Base-by-base conservation (phyloP, 1,140 invertebrate genomes). In the Condylostylus longicornis region DNA sequence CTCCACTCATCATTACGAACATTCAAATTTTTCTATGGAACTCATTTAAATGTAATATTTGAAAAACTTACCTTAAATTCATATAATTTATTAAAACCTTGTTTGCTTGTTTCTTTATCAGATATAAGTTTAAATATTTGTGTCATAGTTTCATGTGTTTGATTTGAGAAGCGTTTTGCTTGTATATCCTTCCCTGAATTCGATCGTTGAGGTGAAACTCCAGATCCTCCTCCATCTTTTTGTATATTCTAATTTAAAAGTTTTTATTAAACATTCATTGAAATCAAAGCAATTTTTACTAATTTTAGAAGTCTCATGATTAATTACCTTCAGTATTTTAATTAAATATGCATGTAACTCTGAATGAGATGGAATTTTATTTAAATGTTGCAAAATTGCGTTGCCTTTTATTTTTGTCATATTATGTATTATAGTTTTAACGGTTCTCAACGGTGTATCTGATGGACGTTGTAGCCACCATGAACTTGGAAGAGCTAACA, bases 61-160 rank as follows among this genome's bases (percentile, higher is more conserved):
- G 14, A 25, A 3, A 1, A 32, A 42, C 31, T 5, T 33, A 69
- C 68, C 53, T 67, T 60, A 52, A 94, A 88, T 43, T 93, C 87
- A 51, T 90, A 93, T 5, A 96, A 62, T 48, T 89, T 78, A 38
- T 72, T 69, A 21, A 96, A 63, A 21, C 88, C 91, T 55, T 90
- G 84, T 60, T 80, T 77, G 2, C 82, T 84, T 43, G 84, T 81
- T 45, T 90, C 80, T 55, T 85, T 88, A 12, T 77, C 82, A 17
- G 86, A 87, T 47, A 95, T 91, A 49, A 91, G 81, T 55, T 84
- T 85, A 48, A 95, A 87, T 50, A 95, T 95, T 47, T 86, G 79
- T 0, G 82, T 81, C 35, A 95, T 63, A 46, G 82, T 75, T 39
- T 89, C 85, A 51, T 89, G 84, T 5, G 79, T 76, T 18, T 60